Base-by-base conservation (phyloP, 2,888 invertebrate species). In the Phalera bucephala region DNA sequence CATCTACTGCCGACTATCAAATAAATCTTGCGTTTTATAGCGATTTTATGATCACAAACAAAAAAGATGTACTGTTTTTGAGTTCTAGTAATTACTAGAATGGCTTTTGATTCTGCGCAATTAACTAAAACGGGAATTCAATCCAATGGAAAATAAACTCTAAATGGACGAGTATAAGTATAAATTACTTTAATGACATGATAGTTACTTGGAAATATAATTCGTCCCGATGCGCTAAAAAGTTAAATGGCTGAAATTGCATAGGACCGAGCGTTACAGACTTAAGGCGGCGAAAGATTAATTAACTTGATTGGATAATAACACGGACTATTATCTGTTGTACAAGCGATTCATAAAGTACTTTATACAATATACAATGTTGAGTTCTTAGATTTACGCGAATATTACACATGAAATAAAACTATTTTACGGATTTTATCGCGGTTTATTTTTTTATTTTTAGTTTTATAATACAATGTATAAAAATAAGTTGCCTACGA, bases 241-340 rank as follows among this genome's bases (percentile, higher is more conserved):
- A 7, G 14, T 11, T 34, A 34, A 34, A 27, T 28, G 33, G 42
- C 31, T 38, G 41, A 54, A 54, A 54, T 47, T 52, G 52, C 40
- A 40, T 42, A 51, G 37, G 29, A 30, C 25, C n/a, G 42, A 45
- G 31, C 40, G 54, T 54, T 50, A 73, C 70, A 59, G 63, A 56
- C 54, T 64, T 61, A 70, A 69, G 80, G 76, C 70, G 79, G 72
- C 63, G 49, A 71, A 71, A 71, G 75, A 79, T 75, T 74, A 80
- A 83, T 81, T 75, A 52, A 36, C 40, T 34, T 64, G 55, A 74
- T 75, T 79, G 72, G 63, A 74, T 80, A 80, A 80, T 81, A 56
- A 57, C 57, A 33, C 31, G 20, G 38, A 31, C 38, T 36, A 39
- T 40, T 55, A 51, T 53, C 33, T 38, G 11, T 30, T 2, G 63